A percentile compares a stretch with the other conserved stretches of the same genome.
phyloP scores from a whole-genome alignment of 2,888 invertebrate species.

The Scaptomyza parva region DNA sequence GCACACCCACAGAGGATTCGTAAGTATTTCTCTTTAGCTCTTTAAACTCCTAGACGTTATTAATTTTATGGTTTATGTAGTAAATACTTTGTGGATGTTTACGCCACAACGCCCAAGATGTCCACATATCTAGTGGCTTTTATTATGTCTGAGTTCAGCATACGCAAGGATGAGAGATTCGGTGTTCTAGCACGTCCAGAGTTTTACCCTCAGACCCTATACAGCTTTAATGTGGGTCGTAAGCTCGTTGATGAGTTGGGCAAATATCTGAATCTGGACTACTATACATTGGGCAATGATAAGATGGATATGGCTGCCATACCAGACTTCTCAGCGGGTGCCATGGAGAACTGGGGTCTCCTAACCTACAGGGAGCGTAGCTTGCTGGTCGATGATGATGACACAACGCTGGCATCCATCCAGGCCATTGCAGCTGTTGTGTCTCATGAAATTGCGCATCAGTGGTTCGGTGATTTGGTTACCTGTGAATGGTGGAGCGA shows the following conservation, averaged over 20 bases:
- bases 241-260: slow-evolving; percentile 86
- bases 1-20: slow-evolving; percentile 43
- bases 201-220: slow-evolving; percentile 88
- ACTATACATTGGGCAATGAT: slow-evolving; percentile 86
- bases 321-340: slow-evolving; percentile 93
- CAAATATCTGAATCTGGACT: slow-evolving; percentile 87
- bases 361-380: slow-evolving; percentile 92
- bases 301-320: slow-evolving; percentile 95
- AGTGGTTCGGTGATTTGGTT: slow-evolving; percentile 89
- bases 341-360: slow-evolving; percentile 97
- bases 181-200: slow-evolving; percentile 89
- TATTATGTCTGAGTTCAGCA: slow-evolving; percentile 87
- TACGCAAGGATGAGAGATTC: slow-evolving; percentile 69
- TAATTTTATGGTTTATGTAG: slow-evolving; percentile 18
- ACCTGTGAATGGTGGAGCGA: slow-evolving; percentile 86
- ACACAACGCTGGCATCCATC: slow-evolving; percentile 87
- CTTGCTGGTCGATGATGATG: slow-evolving; percentile 88
- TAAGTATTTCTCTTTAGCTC: slow-evolving; percentile 48
- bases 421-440: slow-evolving; percentile 87
- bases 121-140: slow-evolving; percentile 93
- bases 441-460: slow-evolving; percentile 86
- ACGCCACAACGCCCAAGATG: slow-evolving; percentile 87
- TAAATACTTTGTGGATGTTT: slow-evolving; percentile 71
- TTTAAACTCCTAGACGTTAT: too few relatives aligned
- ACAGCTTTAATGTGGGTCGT: slow-evolving; percentile 88